Evolutionary conservation across 2,113 vertebrate species (phyloP).

Genomic region (Agapornis roseicollis): DNA sequence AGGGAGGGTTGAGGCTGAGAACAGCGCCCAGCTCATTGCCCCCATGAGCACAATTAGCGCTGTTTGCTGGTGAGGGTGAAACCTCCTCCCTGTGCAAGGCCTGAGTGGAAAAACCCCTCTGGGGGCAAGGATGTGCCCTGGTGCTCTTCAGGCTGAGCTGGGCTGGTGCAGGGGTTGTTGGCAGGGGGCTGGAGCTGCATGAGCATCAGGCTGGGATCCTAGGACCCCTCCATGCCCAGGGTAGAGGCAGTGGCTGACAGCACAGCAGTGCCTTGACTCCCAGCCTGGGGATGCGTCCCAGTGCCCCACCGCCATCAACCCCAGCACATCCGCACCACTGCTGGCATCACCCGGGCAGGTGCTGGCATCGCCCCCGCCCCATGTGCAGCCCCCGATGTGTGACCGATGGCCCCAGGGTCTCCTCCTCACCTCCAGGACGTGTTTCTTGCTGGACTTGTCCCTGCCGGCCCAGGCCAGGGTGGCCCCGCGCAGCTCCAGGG

Average conservation of each 20-base stretch:
- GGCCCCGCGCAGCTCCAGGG: slow-evolving; percentile 85
- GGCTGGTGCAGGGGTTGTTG: not conserved
- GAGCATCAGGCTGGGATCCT: not conserved
- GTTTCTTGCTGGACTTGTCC: slow-evolving; percentile 96
- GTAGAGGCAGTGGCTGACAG: not conserved
- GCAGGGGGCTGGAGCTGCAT: not conserved
- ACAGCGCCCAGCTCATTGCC: fast-evolving
- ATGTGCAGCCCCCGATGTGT: fast-evolving
- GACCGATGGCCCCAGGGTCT: not conserved
- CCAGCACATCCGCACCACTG: not conserved
- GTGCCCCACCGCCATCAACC: not conserved
- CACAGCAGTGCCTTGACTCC: fast-evolving
- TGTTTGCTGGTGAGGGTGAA: fast-evolving
- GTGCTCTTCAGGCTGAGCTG: not conserved
- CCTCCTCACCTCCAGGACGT: slow-evolving; percentile 87
- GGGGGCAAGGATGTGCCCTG: not conserved
- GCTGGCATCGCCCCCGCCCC: fast-evolving
- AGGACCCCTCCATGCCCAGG: not conserved
- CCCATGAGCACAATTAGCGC: not conserved
- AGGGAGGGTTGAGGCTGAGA: not conserved
- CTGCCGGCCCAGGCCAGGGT: slow-evolving; percentile 82
- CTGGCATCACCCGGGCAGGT: not conserved
- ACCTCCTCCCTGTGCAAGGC: not conserved
- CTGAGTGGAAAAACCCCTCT: not conserved
- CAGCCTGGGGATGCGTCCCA: fast-evolving